Conservation (phyloP, 2,797 vertebrate species). For the Moxostoma hubbsi region DNA sequence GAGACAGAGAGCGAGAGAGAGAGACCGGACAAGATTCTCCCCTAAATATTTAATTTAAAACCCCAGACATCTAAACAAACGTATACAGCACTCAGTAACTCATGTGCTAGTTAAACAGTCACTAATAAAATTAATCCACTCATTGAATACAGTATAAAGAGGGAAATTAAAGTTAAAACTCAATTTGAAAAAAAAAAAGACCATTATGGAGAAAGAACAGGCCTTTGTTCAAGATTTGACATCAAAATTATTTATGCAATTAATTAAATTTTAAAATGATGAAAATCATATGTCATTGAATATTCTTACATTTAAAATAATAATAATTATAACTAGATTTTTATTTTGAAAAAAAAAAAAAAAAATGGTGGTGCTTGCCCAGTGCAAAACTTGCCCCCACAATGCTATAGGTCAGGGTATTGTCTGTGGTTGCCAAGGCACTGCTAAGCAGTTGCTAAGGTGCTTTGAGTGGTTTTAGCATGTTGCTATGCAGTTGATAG, state of each 20-base stretch:
- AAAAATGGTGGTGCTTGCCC: no score
- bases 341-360: no score
- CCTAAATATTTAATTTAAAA: conserved; percentile 36
- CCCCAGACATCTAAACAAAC: conserved; percentile 14
- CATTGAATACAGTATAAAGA: background rate
- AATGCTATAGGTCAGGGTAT: no score
- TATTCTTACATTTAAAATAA: no score
- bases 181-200: background rate
- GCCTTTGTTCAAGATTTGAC: conserved; percentile 24
- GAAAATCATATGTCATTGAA: background rate
- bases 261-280: background rate
- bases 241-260: background rate
- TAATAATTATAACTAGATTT: no score
- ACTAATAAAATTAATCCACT: background rate
- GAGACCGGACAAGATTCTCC: conserved; percentile 30
- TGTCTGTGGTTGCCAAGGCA: no score
- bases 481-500: no score
- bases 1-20: conserved; percentile 48
- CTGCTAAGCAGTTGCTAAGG: no score
- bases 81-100: conserved; percentile 4
- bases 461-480: no score
- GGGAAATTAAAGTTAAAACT: background rate
- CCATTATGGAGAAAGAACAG: background rate
- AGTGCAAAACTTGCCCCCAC: no score
- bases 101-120: background rate